A percentile compares a stretch with the other conserved stretches of the same genome.
phyloP scores from a whole-genome alignment of 2,113 vertebrate species.

The Brachypodius melanocephalos region DNA sequence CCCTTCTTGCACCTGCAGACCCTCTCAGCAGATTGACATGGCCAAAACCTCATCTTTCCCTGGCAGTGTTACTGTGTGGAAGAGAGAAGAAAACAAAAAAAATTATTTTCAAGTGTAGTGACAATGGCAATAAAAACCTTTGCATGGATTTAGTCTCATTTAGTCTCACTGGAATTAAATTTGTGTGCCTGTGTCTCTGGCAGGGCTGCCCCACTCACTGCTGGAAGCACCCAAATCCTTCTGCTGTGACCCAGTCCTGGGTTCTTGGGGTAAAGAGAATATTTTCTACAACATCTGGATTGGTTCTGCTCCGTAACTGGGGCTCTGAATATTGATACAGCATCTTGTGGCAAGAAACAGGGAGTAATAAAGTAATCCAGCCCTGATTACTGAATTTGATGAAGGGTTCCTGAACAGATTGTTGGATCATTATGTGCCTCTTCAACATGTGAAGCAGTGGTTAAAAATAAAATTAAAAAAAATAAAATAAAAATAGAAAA shows the following conservation, averaged over 20 bases:
- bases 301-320: background rate
- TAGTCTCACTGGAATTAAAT: background rate
- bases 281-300: fast-evolving
- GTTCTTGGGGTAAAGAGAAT: background rate
- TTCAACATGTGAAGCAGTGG: background rate
- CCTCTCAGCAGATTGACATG: background rate
- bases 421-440: background rate
- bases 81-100: background rate
- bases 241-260: background rate
- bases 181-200: background rate
- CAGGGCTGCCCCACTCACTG: background rate
- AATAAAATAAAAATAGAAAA: background rate
- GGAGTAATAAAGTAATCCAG: background rate
- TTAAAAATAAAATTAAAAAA: background rate
- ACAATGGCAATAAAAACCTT: background rate
- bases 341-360: background rate
- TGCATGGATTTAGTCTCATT: background rate
- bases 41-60: background rate
- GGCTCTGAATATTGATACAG: background rate
- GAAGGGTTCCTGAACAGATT: background rate
- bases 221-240: background rate
- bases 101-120: background rate
- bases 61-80: background rate
- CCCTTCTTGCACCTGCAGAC: background rate
- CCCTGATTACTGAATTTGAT: background rate